Evolutionary conservation across 2,113 vertebrate genomes (phyloP).

Genomic region (Podarcis cretensis): DNA sequence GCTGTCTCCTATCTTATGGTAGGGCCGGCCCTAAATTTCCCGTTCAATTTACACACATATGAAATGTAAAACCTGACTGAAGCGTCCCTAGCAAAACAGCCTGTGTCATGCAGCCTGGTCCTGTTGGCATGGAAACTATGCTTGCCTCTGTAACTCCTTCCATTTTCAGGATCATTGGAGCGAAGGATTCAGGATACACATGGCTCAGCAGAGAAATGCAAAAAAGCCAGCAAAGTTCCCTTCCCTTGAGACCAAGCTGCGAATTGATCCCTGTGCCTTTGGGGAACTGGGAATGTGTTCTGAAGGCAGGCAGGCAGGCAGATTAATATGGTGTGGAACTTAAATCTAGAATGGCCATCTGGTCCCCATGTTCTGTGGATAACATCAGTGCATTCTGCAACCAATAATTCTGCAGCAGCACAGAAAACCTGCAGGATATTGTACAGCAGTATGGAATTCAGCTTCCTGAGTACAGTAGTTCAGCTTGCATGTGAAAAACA

Average conservation of each 20-base stretch:
- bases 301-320: not conserved
- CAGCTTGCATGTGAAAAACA: not conserved
- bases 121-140: slow-evolving; percentile 23
- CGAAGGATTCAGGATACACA: slow-evolving; percentile 8
- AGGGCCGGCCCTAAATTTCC: not conserved
- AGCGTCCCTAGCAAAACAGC: not conserved
- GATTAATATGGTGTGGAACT: not conserved
- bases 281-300: not conserved
- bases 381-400: not conserved
- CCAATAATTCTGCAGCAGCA: not conserved
- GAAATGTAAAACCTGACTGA: not conserved
- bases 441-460: not conserved
- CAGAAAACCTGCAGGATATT: not conserved
- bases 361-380: no score
- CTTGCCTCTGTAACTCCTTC: not conserved
- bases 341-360: not conserved
- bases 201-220: not conserved
- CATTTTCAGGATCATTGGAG: slow-evolving; percentile 22
- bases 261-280: not conserved
- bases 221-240: not conserved
- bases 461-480: not conserved
- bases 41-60: not conserved
- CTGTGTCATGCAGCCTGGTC: not conserved
- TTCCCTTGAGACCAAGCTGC: not conserved
- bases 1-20: not conserved